Conservation (phyloP, 2,888 invertebrate species). For the Drosophila lutescens region DNA sequence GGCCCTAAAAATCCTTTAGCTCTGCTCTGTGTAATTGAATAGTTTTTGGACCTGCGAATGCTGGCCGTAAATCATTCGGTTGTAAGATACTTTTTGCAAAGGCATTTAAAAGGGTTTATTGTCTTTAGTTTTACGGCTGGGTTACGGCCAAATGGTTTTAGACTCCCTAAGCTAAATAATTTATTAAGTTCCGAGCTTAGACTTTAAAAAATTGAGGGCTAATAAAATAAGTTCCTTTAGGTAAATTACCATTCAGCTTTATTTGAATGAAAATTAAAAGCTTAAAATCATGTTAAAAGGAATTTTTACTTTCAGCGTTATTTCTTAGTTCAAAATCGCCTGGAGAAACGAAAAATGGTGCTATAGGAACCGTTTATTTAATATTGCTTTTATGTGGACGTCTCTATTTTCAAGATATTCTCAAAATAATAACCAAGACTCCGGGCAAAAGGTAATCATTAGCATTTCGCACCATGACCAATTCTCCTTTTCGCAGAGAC, state of each 20-base stretch:
- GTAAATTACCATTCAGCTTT: too few relatives aligned
- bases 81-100: background rate
- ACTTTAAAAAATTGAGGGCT: background rate
- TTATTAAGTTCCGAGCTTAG: constrained; percentile 14
- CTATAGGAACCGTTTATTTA: too few relatives aligned
- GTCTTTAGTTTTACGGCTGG: constrained; percentile 10
- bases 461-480: constrained; percentile 57
- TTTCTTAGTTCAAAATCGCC: too few relatives aligned
- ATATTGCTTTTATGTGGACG: too few relatives aligned
- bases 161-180: constrained; percentile 5
- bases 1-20: constrained; percentile 29
- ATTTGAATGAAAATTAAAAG: background rate
- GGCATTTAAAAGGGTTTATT: constrained; percentile 10
- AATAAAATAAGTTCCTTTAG: background rate
- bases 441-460: constrained; percentile 35
- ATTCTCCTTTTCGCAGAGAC: constrained; percentile 48
- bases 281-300: background rate
- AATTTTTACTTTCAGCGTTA: background rate
- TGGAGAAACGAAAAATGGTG: too few relatives aligned
- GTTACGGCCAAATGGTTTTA: constrained; percentile 1
- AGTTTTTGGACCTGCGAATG: constrained; percentile 16
- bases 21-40: constrained; percentile 33
- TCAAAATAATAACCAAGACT: background rate
- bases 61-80: constrained; percentile 26
- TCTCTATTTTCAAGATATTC: too few relatives aligned